phyloP scores from a whole-genome alignment of 2,113 vertebrate genomes.

The Ibidorhyncha struthersii region DNA sequence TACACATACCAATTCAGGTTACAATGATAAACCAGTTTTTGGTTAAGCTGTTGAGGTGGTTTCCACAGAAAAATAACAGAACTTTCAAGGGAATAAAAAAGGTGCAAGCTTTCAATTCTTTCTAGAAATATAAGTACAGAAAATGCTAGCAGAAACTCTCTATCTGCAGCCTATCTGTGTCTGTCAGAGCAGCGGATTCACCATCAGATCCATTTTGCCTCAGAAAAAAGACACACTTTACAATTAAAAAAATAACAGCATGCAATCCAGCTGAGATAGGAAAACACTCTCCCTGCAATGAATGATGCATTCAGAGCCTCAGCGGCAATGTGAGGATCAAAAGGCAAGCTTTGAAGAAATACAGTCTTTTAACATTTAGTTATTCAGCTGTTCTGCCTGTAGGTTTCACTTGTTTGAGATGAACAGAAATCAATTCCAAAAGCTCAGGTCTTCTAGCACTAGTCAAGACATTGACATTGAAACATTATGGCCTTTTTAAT shows the following conservation, averaged over 20 bases:
- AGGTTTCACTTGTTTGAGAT: constrained; percentile 22
- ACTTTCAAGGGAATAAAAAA: background rate
- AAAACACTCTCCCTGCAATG: constrained; percentile 5
- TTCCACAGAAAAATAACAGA: background rate
- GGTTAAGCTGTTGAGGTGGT: background rate
- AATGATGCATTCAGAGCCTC: constrained; percentile 13
- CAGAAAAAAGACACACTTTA: background rate
- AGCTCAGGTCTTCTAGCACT: background rate
- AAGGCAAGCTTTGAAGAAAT: constrained; percentile 33
- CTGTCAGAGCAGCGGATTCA: background rate
- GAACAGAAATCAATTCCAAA: constrained; percentile 34
- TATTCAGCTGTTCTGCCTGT: background rate
- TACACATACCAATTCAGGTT: background rate
- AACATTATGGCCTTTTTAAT: constrained; percentile 25
- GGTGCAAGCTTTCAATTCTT: background rate
- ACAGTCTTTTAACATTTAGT: constrained; percentile 5
- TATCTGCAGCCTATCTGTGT: background rate
- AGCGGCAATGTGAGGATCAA: background rate
- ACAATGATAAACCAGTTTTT: background rate
- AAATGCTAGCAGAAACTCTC: background rate
- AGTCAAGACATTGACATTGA: background rate
- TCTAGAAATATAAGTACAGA: background rate
- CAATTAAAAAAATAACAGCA: constrained; percentile 12
- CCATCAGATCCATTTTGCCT: background rate
- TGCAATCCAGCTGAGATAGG: background rate